Evolutionary conservation across 2,888 invertebrate genomes (phyloP).

Genomic region (Zele albiditarsus): DNA sequence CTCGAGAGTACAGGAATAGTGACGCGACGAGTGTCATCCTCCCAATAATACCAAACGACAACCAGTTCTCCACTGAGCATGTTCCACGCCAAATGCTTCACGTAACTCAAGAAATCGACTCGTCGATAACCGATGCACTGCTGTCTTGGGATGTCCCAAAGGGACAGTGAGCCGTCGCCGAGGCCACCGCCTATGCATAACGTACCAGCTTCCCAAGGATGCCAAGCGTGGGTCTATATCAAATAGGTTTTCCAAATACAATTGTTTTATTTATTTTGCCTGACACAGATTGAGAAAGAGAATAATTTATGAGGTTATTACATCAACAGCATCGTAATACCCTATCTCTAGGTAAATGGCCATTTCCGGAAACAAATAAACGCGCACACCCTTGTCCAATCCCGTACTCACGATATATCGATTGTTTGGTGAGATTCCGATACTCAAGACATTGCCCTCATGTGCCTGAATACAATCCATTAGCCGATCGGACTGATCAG

Average conservation of each 20-base stretch:
- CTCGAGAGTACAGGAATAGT: slow-evolving; percentile 58
- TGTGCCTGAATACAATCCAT: slow-evolving; percentile 30
- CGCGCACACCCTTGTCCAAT: slow-evolving; percentile 47
- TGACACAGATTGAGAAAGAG: too few species aligned
- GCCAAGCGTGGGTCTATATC: slow-evolving; percentile 63
- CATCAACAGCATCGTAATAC: slow-evolving; percentile 53
- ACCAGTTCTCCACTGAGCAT: slow-evolving; percentile 63
- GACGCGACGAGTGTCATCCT: slow-evolving; percentile 44
- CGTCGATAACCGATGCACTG: slow-evolving; percentile 52
- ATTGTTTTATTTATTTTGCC: not conserved
- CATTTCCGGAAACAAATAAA: slow-evolving; percentile 53
- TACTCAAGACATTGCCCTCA: slow-evolving; percentile 33
- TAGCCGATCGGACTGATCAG: not conserved
- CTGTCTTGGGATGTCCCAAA: slow-evolving; percentile 61
- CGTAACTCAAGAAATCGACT: slow-evolving; percentile 51
- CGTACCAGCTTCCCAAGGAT: slow-evolving; percentile 58
- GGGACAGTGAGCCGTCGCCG: slow-evolving; percentile 56
- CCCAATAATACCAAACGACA: slow-evolving; percentile 61
- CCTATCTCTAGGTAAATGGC: slow-evolving; percentile 45
- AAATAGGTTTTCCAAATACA: not conserved
- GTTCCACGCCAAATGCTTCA: slow-evolving; percentile 62
- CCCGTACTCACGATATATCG: slow-evolving; percentile 53
- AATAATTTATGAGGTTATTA: slow-evolving; percentile 37
- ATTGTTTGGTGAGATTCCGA: slow-evolving; percentile 58
- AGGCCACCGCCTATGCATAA: slow-evolving; percentile 63